These are phyloP conservation scores for Epizoanthus ramosus DNA, from an alignment of 92 coral and sea anemone genomes.

Conservation along the genomic window DNA sequence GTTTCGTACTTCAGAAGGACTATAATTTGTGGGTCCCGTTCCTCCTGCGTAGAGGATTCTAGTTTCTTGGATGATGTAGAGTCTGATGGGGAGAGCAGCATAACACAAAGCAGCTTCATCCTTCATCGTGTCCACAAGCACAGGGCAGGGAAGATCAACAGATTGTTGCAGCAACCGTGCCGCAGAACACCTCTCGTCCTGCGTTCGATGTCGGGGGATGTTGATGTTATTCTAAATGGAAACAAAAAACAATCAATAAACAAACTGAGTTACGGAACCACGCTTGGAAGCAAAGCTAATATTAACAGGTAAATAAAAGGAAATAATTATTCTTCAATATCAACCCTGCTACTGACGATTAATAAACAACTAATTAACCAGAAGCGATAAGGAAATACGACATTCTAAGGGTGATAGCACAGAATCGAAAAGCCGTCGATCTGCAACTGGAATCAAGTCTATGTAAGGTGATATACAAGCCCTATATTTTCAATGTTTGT, in stretches of 20 bases:
- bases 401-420: no score
- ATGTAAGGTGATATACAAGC: no score
- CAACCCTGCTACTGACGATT: not conserved
- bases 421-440: no score
- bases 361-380: constrained; percentile 27
- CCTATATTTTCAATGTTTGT: no score
- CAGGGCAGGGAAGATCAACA: constrained; percentile 27
- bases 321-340: not conserved
- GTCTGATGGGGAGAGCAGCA: constrained; percentile 68
- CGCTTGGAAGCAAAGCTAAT: not conserved
- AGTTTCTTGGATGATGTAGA: constrained; percentile 59
- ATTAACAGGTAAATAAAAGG: no score
- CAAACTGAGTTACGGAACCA: not conserved
- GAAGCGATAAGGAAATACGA: not conserved
- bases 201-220: constrained; percentile 62
- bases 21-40: constrained; percentile 67
- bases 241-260: not conserved
- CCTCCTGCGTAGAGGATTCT: constrained; percentile 70
- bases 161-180: constrained; percentile 53
- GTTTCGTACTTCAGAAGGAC: constrained; percentile 58
- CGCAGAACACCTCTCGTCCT: constrained; percentile 67
- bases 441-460: no score
- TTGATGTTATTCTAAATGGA: constrained; percentile 61
- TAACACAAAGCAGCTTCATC: constrained; percentile 59
- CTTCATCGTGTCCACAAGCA: constrained; percentile 26